Evolutionary conservation across 1,140 invertebrate species (phyloP).

Genomic region (Bombus ignitus): DNA sequence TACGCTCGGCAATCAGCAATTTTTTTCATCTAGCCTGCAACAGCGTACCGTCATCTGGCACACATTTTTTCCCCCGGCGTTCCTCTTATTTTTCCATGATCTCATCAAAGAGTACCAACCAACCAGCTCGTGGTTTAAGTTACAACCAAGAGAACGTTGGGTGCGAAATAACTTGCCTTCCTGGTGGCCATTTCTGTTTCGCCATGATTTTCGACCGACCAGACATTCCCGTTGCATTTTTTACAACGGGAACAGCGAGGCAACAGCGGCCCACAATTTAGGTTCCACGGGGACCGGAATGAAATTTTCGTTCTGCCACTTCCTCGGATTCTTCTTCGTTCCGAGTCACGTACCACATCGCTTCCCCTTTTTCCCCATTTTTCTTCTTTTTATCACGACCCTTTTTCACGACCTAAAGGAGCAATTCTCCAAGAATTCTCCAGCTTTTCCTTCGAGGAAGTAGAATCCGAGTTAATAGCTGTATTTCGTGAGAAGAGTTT

Average conservation of each 20-base stretch:
- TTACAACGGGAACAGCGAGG: slow-evolving; percentile 39
- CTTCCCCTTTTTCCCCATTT: no score
- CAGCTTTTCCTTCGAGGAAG: background rate
- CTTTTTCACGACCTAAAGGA: background rate
- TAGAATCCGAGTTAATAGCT: background rate
- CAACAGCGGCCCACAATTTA: slow-evolving; percentile 48
- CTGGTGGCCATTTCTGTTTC: slow-evolving; percentile 10
- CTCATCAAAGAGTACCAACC: slow-evolving; percentile 43
- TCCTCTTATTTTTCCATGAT: slow-evolving; percentile 30
- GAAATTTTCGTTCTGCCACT: slow-evolving; percentile 15
- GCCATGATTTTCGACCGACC: slow-evolving; percentile 11
- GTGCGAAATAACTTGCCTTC: slow-evolving; percentile 59
- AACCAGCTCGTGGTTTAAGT: slow-evolving; percentile 43
- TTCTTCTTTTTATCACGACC: background rate
- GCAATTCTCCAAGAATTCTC: background rate
- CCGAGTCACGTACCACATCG: background rate
- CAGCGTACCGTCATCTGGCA: slow-evolving; percentile 26
- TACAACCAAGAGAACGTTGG: slow-evolving; percentile 39
- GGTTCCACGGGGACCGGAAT: slow-evolving; percentile 29
- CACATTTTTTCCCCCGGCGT: slow-evolving; percentile 33
- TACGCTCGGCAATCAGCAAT: background rate
- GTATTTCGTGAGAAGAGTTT: background rate
- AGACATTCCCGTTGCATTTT: slow-evolving; percentile 53
- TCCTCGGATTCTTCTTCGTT: slow-evolving; percentile 29
- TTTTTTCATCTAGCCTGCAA: background rate